Conservation (phyloP, 2,888 invertebrate species). For the Xylocampa areola region DNA sequence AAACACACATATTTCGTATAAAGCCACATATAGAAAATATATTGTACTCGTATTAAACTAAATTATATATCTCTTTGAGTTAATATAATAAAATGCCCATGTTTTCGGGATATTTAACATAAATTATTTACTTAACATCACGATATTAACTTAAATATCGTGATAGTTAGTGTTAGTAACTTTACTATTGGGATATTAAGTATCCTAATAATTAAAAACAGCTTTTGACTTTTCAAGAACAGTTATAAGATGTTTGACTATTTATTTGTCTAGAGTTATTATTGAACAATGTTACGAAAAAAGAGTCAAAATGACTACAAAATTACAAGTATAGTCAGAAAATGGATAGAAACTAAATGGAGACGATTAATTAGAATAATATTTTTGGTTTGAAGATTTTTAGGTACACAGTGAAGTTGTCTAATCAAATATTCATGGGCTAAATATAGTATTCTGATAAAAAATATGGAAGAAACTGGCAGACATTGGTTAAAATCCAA, state of each 20-base stretch:
- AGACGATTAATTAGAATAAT: no score
- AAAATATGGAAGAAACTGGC: constrained; percentile 15
- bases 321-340: constrained; percentile 7
- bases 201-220: not conserved
- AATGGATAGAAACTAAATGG: constrained; percentile 11
- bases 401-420: no score
- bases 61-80: constrained; percentile 4
- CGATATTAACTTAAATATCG: not conserved
- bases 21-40: constrained; percentile 14
- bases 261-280: not conserved
- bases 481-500: no score
- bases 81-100: constrained; percentile 2
- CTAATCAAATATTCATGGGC: constrained; percentile 1
- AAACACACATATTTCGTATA: constrained; percentile 14
- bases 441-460: not conserved
- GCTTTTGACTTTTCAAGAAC: not conserved
- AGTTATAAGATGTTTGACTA: not conserved
- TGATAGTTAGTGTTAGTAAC: not conserved
- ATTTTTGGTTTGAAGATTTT: no score
- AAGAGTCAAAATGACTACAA: constrained; percentile 5
- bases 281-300: no score
- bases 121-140: not conserved
- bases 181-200: not conserved
- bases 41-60: constrained; percentile 5
- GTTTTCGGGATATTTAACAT: not conserved